Conservation (phyloP, 2,888 invertebrate species). For the Tetheella fluctuosa region DNA sequence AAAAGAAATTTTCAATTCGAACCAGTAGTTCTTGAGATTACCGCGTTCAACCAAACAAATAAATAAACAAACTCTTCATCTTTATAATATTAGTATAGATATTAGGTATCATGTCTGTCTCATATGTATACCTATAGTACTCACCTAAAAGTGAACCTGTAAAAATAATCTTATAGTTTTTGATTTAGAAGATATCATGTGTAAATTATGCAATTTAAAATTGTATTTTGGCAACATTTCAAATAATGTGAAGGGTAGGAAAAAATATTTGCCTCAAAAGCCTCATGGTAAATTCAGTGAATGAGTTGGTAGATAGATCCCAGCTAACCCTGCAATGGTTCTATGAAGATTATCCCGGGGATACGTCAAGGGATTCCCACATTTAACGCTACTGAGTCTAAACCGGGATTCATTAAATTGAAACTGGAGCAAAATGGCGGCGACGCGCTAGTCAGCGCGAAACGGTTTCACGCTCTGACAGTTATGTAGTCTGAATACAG, state of each 20-base stretch:
- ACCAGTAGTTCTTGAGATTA: no score
- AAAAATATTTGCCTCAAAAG: background rate
- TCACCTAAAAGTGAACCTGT: no score
- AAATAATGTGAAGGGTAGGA: background rate
- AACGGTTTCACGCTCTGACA: slow-evolving; percentile 71
- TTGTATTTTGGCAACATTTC: background rate
- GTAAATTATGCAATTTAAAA: background rate
- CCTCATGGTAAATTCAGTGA: background rate
- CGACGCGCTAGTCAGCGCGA: slow-evolving; percentile 56
- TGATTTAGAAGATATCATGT: no score
- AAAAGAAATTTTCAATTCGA: no score
- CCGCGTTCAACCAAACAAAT: no score
- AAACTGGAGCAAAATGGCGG: slow-evolving; percentile 70
- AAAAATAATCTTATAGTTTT: no score
- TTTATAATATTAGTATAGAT: no score
- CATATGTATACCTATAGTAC: no score
- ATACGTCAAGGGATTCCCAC: slow-evolving; percentile 48
- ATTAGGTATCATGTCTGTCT: no score
- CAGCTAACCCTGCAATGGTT: slow-evolving; percentile 25
- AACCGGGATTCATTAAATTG: slow-evolving; percentile 70
- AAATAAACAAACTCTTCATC: no score
- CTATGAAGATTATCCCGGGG: slow-evolving; percentile 50
- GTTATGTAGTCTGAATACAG: slow-evolving; percentile 61
- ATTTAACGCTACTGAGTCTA: slow-evolving; percentile 54
- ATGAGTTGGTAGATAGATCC: slow-evolving; percentile 3